Percentiles rank a stretch among this genome's conserved stretches.
Conservation (phyloP, 2,888 invertebrate genomes). For the Dendrolimus houi region DNA sequence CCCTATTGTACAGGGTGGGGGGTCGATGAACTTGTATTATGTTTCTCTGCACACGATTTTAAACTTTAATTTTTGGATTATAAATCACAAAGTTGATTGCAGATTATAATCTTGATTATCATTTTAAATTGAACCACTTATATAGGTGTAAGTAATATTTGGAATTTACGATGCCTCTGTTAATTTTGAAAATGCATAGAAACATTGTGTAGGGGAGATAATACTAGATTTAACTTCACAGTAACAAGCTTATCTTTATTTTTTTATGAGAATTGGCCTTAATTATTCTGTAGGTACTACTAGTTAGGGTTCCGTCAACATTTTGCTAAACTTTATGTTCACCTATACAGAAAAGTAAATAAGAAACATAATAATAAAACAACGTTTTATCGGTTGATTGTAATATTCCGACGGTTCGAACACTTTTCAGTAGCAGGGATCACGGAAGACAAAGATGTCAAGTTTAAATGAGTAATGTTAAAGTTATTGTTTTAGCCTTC, state of each 20-base stretch:
- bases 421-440: too few species aligned
- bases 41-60: conserved; percentile 5
- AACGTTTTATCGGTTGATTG: too few species aligned
- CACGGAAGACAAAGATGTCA: too few species aligned
- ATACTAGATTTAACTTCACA: background rate
- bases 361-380: too few species aligned
- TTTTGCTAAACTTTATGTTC: too few species aligned
- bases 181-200: conserved; percentile 2
- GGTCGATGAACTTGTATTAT: conserved; percentile 25
- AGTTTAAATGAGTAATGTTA: too few species aligned
- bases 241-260: background rate
- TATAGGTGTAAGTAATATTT: conserved; percentile 34
- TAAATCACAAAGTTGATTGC: conserved; percentile 8
- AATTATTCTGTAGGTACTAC: background rate
- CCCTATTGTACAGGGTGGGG: conserved; percentile 35
- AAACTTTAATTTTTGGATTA: conserved; percentile 13
- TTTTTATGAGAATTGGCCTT: background rate
- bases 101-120: conserved; percentile 18
- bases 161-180: conserved; percentile 23
- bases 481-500: too few species aligned
- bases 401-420: too few species aligned
- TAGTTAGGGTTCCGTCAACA: too few species aligned
- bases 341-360: too few species aligned
- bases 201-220: background rate
- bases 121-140: conserved; percentile 24